Conservation (phyloP, 2,797 vertebrate species). For the Kryptopterus vitreolus region DNA sequence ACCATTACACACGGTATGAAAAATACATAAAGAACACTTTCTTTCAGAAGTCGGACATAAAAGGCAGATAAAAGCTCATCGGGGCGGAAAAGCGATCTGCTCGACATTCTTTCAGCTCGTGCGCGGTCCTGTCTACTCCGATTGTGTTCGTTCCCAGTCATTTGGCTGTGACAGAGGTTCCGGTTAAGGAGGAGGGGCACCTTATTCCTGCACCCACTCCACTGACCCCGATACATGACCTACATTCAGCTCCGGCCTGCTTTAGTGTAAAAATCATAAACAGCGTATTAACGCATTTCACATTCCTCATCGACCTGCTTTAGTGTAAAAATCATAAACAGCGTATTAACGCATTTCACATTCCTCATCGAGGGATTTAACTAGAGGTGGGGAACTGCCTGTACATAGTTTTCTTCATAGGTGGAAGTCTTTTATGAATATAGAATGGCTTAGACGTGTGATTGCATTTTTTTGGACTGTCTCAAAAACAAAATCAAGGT, state of each 20-base stretch:
- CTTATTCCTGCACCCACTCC: constrained; percentile 48
- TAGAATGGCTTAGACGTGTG: background rate
- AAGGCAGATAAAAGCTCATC: constrained; percentile 29
- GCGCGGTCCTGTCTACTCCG: constrained; percentile 22
- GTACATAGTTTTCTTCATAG: background rate
- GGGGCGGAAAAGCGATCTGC: constrained; percentile 28
- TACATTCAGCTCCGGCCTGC: constrained; percentile 43
- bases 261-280: constrained; percentile 43
- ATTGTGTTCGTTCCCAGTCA: constrained; percentile 58
- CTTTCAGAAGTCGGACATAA: constrained; percentile 39
- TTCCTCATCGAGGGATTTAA: constrained; percentile 39
- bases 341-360: constrained; percentile 49
- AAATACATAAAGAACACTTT: constrained; percentile 54
- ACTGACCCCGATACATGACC: constrained; percentile 59
- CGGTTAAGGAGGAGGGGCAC: constrained; percentile 25
- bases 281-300: constrained; percentile 49
- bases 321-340: constrained; percentile 45
- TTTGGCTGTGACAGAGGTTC: constrained; percentile 51
- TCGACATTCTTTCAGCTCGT: constrained; percentile 36
- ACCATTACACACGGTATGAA: constrained; percentile 40
- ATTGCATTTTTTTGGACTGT: background rate
- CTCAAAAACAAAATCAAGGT: background rate
- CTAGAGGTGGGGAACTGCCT: background rate
- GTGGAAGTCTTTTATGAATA: background rate
- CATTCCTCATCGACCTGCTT: constrained; percentile 37